Percentiles rank a stretch among this genome's conserved stretches.
Evolutionary conservation across 2,797 vertebrate genomes (phyloP).

Genomic region (Propithecus perrieri): DNA sequence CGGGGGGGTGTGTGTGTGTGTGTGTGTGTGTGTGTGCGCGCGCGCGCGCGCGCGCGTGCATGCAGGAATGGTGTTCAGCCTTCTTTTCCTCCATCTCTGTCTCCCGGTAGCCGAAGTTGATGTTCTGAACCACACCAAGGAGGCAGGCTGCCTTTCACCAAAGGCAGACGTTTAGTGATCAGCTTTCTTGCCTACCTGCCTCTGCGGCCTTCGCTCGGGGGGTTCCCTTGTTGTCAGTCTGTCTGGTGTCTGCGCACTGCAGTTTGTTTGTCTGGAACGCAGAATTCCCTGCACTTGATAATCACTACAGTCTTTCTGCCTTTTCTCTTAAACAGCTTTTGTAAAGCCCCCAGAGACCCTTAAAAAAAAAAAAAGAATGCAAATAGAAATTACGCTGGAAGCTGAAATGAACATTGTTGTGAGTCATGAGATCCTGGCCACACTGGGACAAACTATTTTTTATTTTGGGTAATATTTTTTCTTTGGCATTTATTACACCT

Average conservation of each 20-base stretch:
- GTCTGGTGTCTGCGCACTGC: background rate
- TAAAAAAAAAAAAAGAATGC: conserved; percentile 60
- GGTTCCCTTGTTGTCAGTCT: background rate
- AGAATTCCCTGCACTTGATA: conserved; percentile 2
- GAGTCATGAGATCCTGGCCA: conserved; percentile 69
- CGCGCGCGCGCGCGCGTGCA: too few relatives aligned
- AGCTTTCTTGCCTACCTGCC: background rate
- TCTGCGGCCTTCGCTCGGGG: background rate
- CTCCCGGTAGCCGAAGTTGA: background rate
- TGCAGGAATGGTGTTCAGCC: background rate
- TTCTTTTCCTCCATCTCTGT: background rate
- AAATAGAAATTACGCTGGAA: conserved; percentile 71
- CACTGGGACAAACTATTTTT: conserved; percentile 74
- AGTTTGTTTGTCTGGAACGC: background rate
- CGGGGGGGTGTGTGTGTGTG: background rate
- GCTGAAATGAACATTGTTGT: conserved; percentile 46
- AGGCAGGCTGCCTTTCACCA: background rate
- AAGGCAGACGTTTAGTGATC: rapidly evolving
- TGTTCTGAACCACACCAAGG: background rate
- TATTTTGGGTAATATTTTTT: conserved; percentile 81
- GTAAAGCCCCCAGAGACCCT: conserved; percentile 63
- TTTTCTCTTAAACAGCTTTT: conserved; percentile 76
- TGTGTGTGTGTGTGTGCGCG: too few relatives aligned
- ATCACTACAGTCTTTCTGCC: conserved; percentile 54
- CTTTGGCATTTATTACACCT: conserved; percentile 77